Conservation (phyloP, 2,888 invertebrate genomes). For the Hemithea aestivaria region DNA sequence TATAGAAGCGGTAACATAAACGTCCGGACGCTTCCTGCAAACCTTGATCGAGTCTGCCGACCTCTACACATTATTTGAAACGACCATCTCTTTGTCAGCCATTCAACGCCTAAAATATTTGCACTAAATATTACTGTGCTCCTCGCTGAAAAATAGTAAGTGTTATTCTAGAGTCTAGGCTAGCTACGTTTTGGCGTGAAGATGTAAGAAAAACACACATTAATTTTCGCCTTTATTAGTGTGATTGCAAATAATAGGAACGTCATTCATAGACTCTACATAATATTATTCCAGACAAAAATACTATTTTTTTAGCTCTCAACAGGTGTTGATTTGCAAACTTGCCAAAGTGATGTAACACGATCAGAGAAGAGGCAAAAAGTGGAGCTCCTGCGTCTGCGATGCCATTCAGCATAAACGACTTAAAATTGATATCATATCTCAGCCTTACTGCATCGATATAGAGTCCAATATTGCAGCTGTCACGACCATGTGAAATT, state of each 20-base stretch:
- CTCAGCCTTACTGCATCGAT: constrained; percentile 4
- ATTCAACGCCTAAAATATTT: constrained; percentile 31
- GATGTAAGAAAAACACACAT: too few species aligned
- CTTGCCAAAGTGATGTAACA: constrained; percentile 20
- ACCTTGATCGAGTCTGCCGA: constrained; percentile 50
- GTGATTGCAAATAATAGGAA: too few species aligned
- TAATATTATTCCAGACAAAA: constrained; percentile 35
- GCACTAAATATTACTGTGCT: too few species aligned
- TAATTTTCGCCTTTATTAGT: too few species aligned
- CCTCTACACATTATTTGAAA: constrained; percentile 33
- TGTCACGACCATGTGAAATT: constrained; percentile 15
- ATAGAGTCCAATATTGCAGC: constrained; percentile 10
- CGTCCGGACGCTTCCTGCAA: constrained; percentile 35
- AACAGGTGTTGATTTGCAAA: constrained; percentile 13
- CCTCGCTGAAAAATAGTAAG: too few species aligned
- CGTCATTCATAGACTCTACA: too few species aligned
- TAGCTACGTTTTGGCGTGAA: too few species aligned
- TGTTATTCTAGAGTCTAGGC: too few species aligned
- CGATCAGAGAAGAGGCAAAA: constrained; percentile 18
- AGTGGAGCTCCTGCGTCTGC: constrained; percentile 9
- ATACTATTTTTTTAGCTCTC: constrained; percentile 18
- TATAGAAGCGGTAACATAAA: constrained; percentile 35
- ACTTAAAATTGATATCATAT: constrained; percentile 8
- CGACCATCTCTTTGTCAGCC: constrained; percentile 36
- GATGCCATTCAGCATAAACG: constrained; percentile 9